Evolutionary conservation across 2,113 vertebrate genomes (phyloP), one percentile per base, ranked within the genome.

Genomic region (Loxodonta africana): DNA sequence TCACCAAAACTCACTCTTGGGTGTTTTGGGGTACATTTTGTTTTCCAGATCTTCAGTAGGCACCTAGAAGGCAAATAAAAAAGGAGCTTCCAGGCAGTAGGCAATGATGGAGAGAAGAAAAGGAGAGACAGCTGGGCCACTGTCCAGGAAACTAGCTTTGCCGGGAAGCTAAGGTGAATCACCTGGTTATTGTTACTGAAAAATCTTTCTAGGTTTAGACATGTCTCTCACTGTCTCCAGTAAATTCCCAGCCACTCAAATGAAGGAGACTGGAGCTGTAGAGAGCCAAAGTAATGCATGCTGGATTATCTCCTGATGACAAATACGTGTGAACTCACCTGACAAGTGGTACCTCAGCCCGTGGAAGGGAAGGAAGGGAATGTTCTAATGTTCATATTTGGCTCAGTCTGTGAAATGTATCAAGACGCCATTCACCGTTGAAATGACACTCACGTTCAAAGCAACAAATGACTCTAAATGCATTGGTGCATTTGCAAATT

Each of bases 21-120:
- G 69, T 92, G 71, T 88, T 77, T 88, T 20, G 90, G 84, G 83
- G 60, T 74, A 51, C 57, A 44, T 80, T 69, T 63, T 90, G 80
- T 65, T 93, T 91, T 87, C 51, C 77, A 11, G 0, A 17, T 65
- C 46, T 80, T 83, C 44, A 90, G 85, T 65, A 90, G 69, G 20
- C 63, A 23, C 80, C 48, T 67, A 37, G 41, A 91, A 73, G 67
- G 30, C 84, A 92, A 10, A 33, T 81, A 2, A 25, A 46, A n/a
- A 78, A 71, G 63, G 63, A 83, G 57, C 37, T 53, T 30, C 11
- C 44, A 77, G 41, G 60, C 91, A 74, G 0, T n/a, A 28, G 44
- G 84, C 62, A 28, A 0, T 65, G 73, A 46, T 82, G 57, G 94
- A 46, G 60, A 85, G 48, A 62, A 91, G 62, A n/a, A 63, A 74